Percentiles rank a stretch among this genome's conserved stretches.
Evolutionary conservation across 64 coral and sea anemone genomes (phyloP).

Genomic region (Platygyra sinensis): DNA sequence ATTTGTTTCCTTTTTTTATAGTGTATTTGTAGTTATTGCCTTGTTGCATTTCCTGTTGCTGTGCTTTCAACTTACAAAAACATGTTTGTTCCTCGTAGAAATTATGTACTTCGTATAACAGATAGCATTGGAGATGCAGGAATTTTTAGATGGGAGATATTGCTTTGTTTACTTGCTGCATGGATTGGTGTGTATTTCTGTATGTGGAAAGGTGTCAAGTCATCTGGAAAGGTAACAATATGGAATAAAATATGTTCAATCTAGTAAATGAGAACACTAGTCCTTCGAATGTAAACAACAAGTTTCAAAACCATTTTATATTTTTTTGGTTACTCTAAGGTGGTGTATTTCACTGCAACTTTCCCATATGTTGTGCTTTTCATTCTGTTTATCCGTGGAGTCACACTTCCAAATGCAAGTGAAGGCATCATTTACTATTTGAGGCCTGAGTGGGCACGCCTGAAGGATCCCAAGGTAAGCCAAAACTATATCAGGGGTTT

Average conservation of each 20-base stretch:
- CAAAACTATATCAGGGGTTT: not conserved
- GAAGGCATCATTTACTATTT: conserved; percentile 78
- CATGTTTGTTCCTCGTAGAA: conserved; percentile 47
- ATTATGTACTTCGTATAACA: conserved; percentile 73
- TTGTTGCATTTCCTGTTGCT: not conserved
- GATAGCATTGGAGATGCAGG: conserved; percentile 83
- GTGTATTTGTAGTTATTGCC: not conserved
- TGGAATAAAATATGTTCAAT: not conserved
- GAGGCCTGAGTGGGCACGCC: conserved; percentile 58
- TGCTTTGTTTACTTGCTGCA: conserved; percentile 70
- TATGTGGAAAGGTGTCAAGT: conserved; percentile 97
- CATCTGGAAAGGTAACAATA: conserved; percentile 86
- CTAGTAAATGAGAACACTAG: not conserved
- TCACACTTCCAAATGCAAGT: conserved; percentile 72
- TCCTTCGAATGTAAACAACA: not conserved
- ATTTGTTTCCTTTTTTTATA: not conserved
- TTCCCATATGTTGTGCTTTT: conserved; percentile 88
- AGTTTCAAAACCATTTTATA: not conserved
- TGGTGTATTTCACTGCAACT: conserved; percentile 92
- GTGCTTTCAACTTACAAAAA: not conserved
- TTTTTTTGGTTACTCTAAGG: conserved; percentile 33
- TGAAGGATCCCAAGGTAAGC: conserved; percentile 72
- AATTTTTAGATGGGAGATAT: conserved; percentile 73
- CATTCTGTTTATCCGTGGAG: conserved; percentile 82
- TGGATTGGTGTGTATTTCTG: conserved; percentile 93